Evolutionary conservation across 2,888 invertebrate genomes (phyloP), one percentile per base, ranked within the genome.

Genomic region (Pollenia amentaria): DNA sequence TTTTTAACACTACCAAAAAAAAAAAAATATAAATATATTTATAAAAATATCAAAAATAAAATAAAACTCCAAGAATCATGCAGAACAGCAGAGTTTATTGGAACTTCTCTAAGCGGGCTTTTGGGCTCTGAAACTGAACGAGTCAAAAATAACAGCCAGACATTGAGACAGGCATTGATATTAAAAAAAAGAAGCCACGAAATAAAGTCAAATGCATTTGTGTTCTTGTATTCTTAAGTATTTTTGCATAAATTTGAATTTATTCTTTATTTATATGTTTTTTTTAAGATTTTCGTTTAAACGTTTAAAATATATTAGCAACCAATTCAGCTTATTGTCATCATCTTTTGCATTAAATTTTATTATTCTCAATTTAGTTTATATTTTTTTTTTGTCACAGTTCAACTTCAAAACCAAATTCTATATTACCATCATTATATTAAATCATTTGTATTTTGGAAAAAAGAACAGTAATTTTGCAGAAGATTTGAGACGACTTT

Each of bases 231-330:
- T 80, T 70, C 76, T 80, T 76, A 11, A 76, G 77, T 48, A 73
- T 87, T 84, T 84, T 73, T 87, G 87, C 87, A 87, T 87, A 87
- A 87, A 87, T 87, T 87, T 87, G 64, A 86, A 82, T 82, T 82
- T 75, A 60, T 46, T 3, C 48, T 38, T 72, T 46, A 21, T 46
- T 64, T 80, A 6, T 64, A 2, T 51, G 51, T 51, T 40, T 3
- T 48, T 70, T 57, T 77, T 55, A 12, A 12, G 3, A 8, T 72
- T 81, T 64, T 72, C 38, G 38, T 40, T 67, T 21, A 80, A 67
- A 73, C 21, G 29, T 62, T 40, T 38, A 62, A 69, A 44, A 82
- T 77, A 79, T 72, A 86, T 86, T 83, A 87, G 81, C 80, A 80
- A 87, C 80, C 78, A 69, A 84, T 79, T 78, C 73, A 38, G 67